Evolutionary conservation across 2,113 vertebrate species (phyloP).

Genomic region (Emydura subglobosa): DNA sequence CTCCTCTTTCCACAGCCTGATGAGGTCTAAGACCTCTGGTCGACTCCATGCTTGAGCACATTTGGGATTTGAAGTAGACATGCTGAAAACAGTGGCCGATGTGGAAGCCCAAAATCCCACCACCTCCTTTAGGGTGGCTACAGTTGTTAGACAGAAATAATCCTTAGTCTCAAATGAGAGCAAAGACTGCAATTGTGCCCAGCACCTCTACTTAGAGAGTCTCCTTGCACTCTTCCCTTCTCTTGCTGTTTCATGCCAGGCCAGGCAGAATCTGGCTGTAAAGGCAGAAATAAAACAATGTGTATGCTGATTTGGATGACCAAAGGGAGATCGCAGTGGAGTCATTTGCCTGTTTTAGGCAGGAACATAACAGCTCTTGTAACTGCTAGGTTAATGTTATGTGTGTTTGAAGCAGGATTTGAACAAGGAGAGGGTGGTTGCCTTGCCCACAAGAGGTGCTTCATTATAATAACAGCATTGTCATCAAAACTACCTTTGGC

Average conservation of each 20-base stretch:
- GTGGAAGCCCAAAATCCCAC: rapidly evolving
- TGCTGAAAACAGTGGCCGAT: too few relatives aligned
- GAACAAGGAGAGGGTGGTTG: not conserved
- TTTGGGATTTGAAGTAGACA: too few relatives aligned
- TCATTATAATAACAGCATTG: not conserved
- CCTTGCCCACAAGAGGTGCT: not conserved
- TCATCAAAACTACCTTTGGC: not conserved
- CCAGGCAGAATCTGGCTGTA: not conserved
- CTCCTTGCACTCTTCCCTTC: not conserved
- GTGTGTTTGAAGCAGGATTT: not conserved
- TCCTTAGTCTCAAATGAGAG: not conserved
- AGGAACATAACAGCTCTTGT: not conserved
- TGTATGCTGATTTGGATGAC: not conserved
- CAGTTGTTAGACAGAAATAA: too few relatives aligned
- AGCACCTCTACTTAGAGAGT: not conserved
- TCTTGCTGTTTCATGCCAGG: not conserved
- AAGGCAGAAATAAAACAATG: not conserved
- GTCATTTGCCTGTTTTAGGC: not conserved
- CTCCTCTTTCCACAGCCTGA: too few relatives aligned
- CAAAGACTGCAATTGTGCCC: not conserved
- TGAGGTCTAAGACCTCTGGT: too few relatives aligned
- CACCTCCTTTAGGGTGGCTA: not conserved
- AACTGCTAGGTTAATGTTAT: not conserved
- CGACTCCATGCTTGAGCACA: too few relatives aligned
- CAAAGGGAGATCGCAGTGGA: not conserved